Evolutionary conservation across 2,797 vertebrate genomes (phyloP), one percentile per base, ranked within the genome.

Genomic region (Harpagifer antarcticus): DNA sequence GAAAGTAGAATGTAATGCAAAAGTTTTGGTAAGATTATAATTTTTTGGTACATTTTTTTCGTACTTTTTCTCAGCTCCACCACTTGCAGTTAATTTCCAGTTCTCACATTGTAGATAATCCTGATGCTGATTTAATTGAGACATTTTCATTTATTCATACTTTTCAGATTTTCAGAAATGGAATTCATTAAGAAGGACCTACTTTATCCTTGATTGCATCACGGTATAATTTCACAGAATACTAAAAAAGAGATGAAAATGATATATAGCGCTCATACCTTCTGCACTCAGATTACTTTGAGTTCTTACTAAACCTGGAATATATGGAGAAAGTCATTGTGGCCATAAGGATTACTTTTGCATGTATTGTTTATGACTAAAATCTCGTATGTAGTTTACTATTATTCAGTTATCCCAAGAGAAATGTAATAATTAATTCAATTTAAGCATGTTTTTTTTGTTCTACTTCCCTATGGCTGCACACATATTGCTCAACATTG

Each of bases 71-170:
- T 74, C 48, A 62, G 48, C 0, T 3, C 48, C 3, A 10, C 42
- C 55, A 48, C 68, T 66, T 5, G 1, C 47, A 33, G 75, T 85
- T 89, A 54, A 76, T 62, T 59, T 77, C 64, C 13, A 72, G 63
- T 81, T 80, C 65, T 68, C n/a, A 69, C 13, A 31, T 20, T 63
- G 17, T 63, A 40, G 2, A 56, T 83, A 16, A 40, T 70, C 74
- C 45, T 68, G 17, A 72, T 76, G 48, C 58, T 64, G 57, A 80
- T 73, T 81, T 67, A 81, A 78, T 20, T 68, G 62, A 50, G 62
- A 77, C 19, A 17, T 74, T 42, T 69, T 89, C 37, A 84, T 83
- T 89, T 79, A 82, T 86, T 89, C 70, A 75, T 69, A 16, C 27
- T 58, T 77, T 75, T 23, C 56, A 31, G 77, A 53, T 58, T 88